These are phyloP conservation scores for Idaea aversata DNA, from an alignment of 2,888 invertebrate species.

Conservation along the genomic window DNA sequence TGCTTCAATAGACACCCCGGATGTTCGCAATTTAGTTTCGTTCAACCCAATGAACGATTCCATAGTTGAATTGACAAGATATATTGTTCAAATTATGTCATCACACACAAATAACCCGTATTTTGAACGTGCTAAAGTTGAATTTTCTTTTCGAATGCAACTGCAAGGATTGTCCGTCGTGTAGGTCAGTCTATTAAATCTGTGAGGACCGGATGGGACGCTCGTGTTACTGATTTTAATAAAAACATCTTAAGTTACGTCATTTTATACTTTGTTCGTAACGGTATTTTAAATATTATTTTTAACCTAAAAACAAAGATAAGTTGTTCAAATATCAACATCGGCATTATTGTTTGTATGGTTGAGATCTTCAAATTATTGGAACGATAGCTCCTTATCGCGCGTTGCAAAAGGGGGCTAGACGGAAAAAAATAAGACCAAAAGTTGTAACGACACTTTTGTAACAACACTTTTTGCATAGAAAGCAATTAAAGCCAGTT, in stretches of 20 bases:
- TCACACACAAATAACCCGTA: slow-evolving; percentile 28
- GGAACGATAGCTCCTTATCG: too few species aligned
- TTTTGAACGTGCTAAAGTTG: background rate
- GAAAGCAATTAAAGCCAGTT: too few species aligned
- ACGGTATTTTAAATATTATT: slow-evolving; percentile 13
- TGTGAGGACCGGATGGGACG: slow-evolving; percentile 65
- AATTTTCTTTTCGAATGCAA: slow-evolving; percentile 33
- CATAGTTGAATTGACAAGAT: slow-evolving; percentile 74
- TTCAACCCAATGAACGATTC: slow-evolving; percentile 70
- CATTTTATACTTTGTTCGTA: slow-evolving; percentile 48
- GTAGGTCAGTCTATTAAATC: slow-evolving; percentile 77
- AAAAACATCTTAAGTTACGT: slow-evolving; percentile 69
- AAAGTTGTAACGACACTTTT: too few species aligned
- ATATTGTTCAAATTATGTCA: slow-evolving; percentile 73
- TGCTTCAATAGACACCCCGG: slow-evolving; percentile 72
- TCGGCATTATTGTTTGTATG: background rate
- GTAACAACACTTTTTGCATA: too few species aligned
- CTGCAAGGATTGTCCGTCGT: slow-evolving; percentile 57
- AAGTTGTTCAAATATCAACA: background rate
- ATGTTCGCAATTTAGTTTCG: slow-evolving; percentile 76
- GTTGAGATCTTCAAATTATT: background rate
- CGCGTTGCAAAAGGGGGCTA: too few species aligned
- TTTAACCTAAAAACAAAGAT: background rate
- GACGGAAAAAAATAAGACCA: too few species aligned
- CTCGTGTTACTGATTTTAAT: slow-evolving; percentile 71